These are phyloP conservation scores for Tetragonula carbonaria DNA, from an alignment of 2,888 invertebrate genomes.

Conservation along the genomic window DNA sequence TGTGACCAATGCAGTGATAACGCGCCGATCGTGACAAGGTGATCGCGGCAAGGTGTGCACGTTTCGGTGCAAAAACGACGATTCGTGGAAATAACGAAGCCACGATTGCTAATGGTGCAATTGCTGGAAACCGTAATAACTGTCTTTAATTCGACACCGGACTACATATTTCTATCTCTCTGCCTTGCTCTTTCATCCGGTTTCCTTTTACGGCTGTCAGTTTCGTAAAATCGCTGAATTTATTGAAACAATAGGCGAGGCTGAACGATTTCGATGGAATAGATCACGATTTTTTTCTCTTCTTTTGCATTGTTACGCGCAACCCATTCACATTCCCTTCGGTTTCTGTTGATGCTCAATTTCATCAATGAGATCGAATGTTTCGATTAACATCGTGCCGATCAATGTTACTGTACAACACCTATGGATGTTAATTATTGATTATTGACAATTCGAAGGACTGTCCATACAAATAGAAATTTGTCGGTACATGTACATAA, in stretches of 20 bases:
- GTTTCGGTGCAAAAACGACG: neutral
- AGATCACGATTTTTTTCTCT: neutral
- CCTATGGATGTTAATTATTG: neutral
- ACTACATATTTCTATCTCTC: neutral
- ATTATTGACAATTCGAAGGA: no score
- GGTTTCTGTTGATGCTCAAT: neutral
- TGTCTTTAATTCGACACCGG: neutral
- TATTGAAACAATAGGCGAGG: neutral
- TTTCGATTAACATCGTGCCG: neutral
- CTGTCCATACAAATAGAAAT: no score
- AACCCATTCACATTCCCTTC: neutral
- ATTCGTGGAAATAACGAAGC: slow-evolving; percentile 1
- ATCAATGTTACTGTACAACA: neutral
- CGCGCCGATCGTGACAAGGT: neutral
- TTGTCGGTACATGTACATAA: no score
- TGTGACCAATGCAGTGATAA: neutral
- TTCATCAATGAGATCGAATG: neutral
- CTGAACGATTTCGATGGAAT: neutral
- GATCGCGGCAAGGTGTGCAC: neutral
- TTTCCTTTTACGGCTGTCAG: neutral
- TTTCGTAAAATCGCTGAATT: neutral
- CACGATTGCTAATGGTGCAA: neutral
- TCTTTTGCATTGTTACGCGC: neutral
- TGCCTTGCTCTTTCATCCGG: neutral
- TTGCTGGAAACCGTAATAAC: neutral